Percentiles rank a stretch among this genome's conserved stretches.
Evolutionary conservation across 2,797 vertebrate species (phyloP).

Genomic region (Galago senegalensis): DNA sequence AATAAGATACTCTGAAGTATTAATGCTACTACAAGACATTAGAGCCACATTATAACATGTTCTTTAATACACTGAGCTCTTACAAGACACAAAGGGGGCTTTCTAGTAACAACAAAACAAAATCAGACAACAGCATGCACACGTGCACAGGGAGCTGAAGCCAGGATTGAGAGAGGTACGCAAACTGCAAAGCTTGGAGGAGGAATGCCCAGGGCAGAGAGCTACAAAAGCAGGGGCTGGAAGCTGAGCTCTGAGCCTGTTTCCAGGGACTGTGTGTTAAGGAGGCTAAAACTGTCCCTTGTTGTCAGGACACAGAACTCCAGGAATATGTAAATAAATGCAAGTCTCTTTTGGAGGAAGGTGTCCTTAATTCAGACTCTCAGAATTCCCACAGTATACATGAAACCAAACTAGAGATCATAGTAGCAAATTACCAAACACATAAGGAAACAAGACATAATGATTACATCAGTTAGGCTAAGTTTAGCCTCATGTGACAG

Average conservation of each 20-base stretch:
- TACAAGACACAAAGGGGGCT: neutral
- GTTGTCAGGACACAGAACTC: neutral
- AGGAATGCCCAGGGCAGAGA: neutral
- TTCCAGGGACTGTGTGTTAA: neutral
- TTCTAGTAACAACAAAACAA: neutral
- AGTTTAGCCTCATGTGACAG: neutral
- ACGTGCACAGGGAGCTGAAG: neutral
- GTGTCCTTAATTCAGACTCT: constrained; percentile 8
- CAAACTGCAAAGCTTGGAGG: neutral
- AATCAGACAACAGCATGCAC: neutral
- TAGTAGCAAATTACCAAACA: neutral
- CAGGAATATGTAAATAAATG: neutral
- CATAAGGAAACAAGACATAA: neutral
- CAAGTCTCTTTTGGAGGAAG: neutral
- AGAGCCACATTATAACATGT: no score
- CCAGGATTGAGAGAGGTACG: neutral
- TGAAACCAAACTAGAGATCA: constrained; percentile 8
- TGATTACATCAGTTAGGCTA: neutral
- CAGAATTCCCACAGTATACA: neutral
- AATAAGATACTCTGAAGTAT: neutral
- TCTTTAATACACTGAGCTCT: neutral
- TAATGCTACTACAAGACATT: neutral
- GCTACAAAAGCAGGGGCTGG: neutral
- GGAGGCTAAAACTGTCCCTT: neutral
- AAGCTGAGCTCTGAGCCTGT: neutral